Percentiles rank a stretch among this genome's conserved stretches.
phyloP scores from a whole-genome alignment of 1,140 invertebrate genomes.

The Drepana arcuata region DNA sequence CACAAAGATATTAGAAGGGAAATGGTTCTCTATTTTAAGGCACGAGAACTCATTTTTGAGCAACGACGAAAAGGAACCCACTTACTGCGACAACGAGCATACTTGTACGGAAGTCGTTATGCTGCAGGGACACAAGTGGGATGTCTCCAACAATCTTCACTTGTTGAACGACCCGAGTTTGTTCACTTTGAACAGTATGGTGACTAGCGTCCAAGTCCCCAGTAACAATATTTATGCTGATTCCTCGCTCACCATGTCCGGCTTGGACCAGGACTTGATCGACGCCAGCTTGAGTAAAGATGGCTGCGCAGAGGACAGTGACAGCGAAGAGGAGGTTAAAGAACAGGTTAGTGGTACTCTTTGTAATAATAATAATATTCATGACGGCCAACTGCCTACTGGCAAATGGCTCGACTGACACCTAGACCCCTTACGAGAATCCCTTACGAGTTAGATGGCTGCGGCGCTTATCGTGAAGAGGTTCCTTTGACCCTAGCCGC shows the following conservation, averaged over 20 bases:
- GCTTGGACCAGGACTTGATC: slow-evolving; percentile 71
- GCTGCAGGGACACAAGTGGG: slow-evolving; percentile 74
- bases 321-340: slow-evolving; percentile 38
- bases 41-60: slow-evolving; percentile 60
- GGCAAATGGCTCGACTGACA: too few relatives aligned
- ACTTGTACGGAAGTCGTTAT: slow-evolving; percentile 66
- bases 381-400: too few relatives aligned
- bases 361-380: too few relatives aligned
- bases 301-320: slow-evolving; percentile 9
- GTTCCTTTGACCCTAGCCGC: too few relatives aligned
- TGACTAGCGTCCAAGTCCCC: slow-evolving; percentile 52
- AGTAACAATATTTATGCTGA: slow-evolving; percentile 59
- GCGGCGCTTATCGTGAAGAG: too few relatives aligned
- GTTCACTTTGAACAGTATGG: slow-evolving; percentile 72
- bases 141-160: slow-evolving; percentile 73
- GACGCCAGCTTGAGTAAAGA: slow-evolving; percentile 54
- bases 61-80: slow-evolving; percentile 38
- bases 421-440: too few relatives aligned
- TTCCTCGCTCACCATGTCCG: slow-evolving; percentile 72
- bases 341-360: slow-evolving; percentile 46
- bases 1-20: slow-evolving; percentile 59
- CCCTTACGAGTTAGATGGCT: too few relatives aligned
- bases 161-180: slow-evolving; percentile 70
- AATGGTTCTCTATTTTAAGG: slow-evolving; percentile 73
- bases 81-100: slow-evolving; percentile 55